These are phyloP conservation scores for Australoheros facetus DNA, from an alignment of 2,797 vertebrate species.

Conservation along the genomic window DNA sequence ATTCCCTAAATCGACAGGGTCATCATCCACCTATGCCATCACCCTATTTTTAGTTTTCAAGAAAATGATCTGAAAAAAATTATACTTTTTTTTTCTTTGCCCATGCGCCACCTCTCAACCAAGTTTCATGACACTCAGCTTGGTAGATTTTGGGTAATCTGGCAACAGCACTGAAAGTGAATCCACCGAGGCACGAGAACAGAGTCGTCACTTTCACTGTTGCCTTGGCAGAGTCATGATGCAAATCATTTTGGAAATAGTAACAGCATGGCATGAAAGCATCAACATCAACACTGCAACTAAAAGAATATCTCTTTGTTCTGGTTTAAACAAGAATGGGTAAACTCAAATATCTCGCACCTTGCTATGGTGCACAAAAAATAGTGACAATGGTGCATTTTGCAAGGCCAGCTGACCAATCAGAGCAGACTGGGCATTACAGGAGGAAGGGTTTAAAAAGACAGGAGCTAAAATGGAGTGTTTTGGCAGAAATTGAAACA, in stretches of 20 bases:
- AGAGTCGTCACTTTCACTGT: too few species aligned
- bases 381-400: not conserved
- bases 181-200: too few species aligned
- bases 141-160: not conserved
- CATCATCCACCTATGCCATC: not conserved
- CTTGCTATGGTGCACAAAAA: not conserved
- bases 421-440: not conserved
- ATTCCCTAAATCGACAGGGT: not conserved
- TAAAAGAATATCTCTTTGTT: not conserved
- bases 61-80: not conserved
- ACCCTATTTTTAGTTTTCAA: not conserved
- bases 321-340: not conserved
- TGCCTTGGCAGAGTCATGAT: too few species aligned
- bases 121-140: not conserved
- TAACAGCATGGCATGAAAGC: not conserved
- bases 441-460: not conserved
- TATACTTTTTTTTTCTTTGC: not conserved
- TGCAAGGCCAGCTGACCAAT: not conserved
- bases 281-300: not conserved
- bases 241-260: not conserved
- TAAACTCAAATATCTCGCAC: not conserved
- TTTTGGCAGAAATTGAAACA: too few species aligned
- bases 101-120: not conserved
- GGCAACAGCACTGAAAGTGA: not conserved
- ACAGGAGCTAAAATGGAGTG: not conserved